A percentile compares a stretch with the other conserved stretches of the same genome.
phyloP scores from a whole-genome alignment of 2,113 vertebrate genomes.

The Psammodynastes pulverulentus region DNA sequence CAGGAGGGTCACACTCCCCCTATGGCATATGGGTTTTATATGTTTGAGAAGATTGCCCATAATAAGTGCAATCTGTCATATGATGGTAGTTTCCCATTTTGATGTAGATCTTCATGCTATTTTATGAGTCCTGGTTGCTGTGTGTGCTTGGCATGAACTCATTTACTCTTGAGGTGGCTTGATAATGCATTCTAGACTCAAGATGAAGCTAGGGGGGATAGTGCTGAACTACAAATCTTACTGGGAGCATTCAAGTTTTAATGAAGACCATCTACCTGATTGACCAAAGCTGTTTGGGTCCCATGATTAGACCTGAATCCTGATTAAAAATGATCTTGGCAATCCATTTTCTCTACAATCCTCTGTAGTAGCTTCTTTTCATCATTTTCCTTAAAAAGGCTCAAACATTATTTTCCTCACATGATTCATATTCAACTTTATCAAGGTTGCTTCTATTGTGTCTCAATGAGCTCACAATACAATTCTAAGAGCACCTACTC shows the following conservation, averaged over 20 bases:
- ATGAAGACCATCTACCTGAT: background rate
- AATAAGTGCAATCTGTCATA: background rate
- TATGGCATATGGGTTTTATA: background rate
- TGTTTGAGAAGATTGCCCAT: background rate
- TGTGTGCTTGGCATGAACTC: background rate
- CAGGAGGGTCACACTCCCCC: background rate
- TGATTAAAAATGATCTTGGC: background rate
- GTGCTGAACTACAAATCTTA: background rate
- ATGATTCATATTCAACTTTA: background rate
- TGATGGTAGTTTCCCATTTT: background rate
- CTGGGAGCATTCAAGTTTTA: background rate
- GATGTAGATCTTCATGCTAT: background rate
- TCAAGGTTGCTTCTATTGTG: background rate
- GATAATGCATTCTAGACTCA: background rate
- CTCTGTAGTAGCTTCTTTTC: background rate
- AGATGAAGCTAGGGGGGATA: background rate
- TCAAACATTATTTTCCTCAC: background rate
- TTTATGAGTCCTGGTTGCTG: background rate
- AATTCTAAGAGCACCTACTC: background rate
- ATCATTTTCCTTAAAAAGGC: background rate
- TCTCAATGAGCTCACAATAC: background rate
- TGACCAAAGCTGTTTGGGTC: background rate
- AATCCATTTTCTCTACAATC: background rate
- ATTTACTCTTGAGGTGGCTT: background rate
- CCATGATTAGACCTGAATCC: no score